Evolutionary conservation across 2,888 invertebrate species (phyloP), one percentile per base, ranked within the genome.

Genomic region (Cryptus armator): DNA sequence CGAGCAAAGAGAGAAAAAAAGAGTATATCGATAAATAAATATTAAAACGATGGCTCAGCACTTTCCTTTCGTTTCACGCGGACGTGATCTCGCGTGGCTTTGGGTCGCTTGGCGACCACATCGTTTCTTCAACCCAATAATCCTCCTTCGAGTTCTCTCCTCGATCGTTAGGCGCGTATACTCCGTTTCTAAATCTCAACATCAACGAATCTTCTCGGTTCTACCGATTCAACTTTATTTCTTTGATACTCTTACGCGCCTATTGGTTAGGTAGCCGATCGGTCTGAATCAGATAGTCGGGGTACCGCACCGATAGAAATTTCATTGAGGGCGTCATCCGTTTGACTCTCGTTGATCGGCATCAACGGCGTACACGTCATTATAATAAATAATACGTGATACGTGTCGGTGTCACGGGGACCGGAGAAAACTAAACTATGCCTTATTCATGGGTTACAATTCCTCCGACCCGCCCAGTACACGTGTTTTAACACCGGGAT

Each of bases 21-120:
- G 77, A 59, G 78, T 84, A 78, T 75, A 86, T 87, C 88, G 86
- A 88, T 88, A 87, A 87, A 89, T 89, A 89, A 89, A 89, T 88
- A 89, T 89, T 89, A 87, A 89, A 86, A 86, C 84, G 87, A 89
- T 89, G 89, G 87, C 88, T 89, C 89, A 89, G 89, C 89, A 89
- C 87, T 89, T 88, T 88, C 81, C 71, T 77, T 84, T 83, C 75
- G 67, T 72, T 64, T 75, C 59, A 62, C 71, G 62, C 80, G 76
- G 71, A 24, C 66, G 53, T 14, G 46, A 79, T n/a, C n/a, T 56
- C 67, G 74, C 68, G 46, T 79, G 68, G 67, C 66, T 70, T 51
- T 66, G 70, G 53, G 29, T 67, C 64, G 2, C 14, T 19, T 9
- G 29, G 51, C 67, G 66, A 68, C 67, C 76, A 62, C 51, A n/a